Evolutionary conservation across 1,140 invertebrate genomes (phyloP).

Genomic region (Cyphomyrmex costatus): DNA sequence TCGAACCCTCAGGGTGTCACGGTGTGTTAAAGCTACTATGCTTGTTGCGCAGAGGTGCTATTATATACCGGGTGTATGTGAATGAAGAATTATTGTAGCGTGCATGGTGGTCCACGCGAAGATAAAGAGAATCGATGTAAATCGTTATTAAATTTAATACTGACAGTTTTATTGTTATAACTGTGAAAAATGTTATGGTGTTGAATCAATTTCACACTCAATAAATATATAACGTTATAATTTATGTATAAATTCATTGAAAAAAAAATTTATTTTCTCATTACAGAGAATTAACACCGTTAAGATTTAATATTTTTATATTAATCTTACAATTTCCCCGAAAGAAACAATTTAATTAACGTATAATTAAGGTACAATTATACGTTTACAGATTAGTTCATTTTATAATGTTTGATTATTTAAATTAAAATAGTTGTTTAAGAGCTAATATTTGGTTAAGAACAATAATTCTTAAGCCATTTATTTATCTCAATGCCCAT

Average conservation of each 20-base stretch:
- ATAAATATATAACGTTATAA: constrained; percentile 9
- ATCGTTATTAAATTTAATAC: constrained; percentile 14
- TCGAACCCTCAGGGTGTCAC: constrained; percentile 67
- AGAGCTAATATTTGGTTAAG: background rate
- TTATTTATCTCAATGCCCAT: background rate
- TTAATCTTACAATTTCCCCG: background rate
- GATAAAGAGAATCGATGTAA: constrained; percentile 48
- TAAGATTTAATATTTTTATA: background rate
- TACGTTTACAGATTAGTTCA: background rate
- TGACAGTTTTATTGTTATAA: background rate
- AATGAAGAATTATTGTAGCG: constrained; percentile 68
- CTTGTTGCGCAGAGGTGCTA: constrained; percentile 67
- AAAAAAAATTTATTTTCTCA: background rate
- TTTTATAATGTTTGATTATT: background rate
- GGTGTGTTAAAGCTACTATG: constrained; percentile 73
- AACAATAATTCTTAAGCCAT: background rate
- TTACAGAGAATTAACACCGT: background rate
- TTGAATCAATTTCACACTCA: background rate
- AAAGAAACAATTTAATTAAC: background rate
- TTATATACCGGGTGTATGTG: constrained; percentile 68
- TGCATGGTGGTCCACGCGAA: constrained; percentile 73
- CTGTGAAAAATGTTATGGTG: background rate
- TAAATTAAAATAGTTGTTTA: background rate
- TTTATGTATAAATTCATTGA: background rate
- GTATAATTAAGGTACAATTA: background rate